Evolutionary conservation across 2,888 invertebrate species (phyloP).

Genomic region (Meloe dianella): DNA sequence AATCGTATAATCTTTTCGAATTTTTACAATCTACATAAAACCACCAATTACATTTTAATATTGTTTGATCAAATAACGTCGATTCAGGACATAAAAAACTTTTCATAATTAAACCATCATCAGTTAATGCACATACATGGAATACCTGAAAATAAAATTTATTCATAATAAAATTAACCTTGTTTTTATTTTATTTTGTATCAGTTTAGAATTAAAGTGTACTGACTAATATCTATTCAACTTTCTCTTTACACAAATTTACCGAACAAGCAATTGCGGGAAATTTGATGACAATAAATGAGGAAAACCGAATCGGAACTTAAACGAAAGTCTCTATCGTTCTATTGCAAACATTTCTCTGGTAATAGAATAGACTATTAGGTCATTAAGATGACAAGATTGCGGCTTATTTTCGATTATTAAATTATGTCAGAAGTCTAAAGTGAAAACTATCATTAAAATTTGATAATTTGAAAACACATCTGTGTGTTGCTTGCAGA

Average conservation of each 20-base stretch:
- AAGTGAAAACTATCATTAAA: not conserved
- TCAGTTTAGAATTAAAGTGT: slow-evolving; percentile 26
- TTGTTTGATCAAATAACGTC: slow-evolving; percentile 88
- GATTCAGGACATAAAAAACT: slow-evolving; percentile 91
- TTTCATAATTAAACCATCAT: slow-evolving; percentile 88
- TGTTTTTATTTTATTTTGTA: slow-evolving; percentile 31
- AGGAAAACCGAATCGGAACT: not conserved
- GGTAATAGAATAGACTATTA: not conserved
- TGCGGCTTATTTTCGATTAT: not conserved
- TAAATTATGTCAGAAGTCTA: not conserved
- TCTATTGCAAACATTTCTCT: not conserved
- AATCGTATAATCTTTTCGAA: slow-evolving; percentile 81
- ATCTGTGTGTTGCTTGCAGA: not conserved
- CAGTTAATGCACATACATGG: slow-evolving; percentile 88
- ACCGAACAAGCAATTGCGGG: slow-evolving; percentile 4
- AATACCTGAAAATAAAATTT: slow-evolving; percentile 71
- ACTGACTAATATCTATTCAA: slow-evolving; percentile 25
- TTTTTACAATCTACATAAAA: slow-evolving; percentile 90
- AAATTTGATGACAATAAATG: not conserved
- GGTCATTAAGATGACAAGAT: slow-evolving; percentile 3
- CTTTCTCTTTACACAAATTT: slow-evolving; percentile 28
- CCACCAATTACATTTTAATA: slow-evolving; percentile 94
- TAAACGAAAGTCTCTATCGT: not conserved
- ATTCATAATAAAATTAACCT: slow-evolving; percentile 26
- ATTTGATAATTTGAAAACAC: not conserved